Evolutionary conservation across 2,888 invertebrate species (phyloP), one percentile per base, ranked within the genome.

Genomic region (Melinaea menophilus): DNA sequence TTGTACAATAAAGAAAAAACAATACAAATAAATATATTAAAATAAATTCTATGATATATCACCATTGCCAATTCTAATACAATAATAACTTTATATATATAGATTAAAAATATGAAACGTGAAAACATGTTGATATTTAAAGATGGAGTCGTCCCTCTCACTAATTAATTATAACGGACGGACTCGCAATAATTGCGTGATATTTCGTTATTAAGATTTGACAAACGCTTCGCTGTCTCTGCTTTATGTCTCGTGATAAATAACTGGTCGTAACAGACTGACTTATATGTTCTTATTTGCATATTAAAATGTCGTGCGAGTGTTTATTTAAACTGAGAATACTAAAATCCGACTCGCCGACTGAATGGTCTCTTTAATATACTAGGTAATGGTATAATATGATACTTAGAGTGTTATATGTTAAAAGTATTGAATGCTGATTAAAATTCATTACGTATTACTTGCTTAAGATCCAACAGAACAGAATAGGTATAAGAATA

Each of bases 391-490:
- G 4, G 48, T 48, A 2, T 22, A 13, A 13, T 7, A 13, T 4
- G 13, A 48, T 51, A 51, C 31, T 31, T 31, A 31, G 22, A 51
- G 31, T 22, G 1, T 1, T 41, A 9, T 41, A 41, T 41, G 9
- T 56, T 45, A 57, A 12, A 31, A 7, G 55, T 11, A 55, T 31
- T 7, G 11, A 58, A 13, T 33, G 60, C 58, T 47, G 54, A 62
- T 62, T 55, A 41, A 56, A 56, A 55, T 59, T 65, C 61, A 62
- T 62, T 67, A 55, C 59, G 62, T 37, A 34, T 37, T 55, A 22
- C 1, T 22, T 22, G 22, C 22, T 22, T 22, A 22, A 22, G 22
- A 22, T 1, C 22, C 22, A 22, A 22, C 22, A 22, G 22, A 22
- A 22, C 22, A 22, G 22, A 22, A 22, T 22, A 22, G 1, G 22